Evolutionary conservation across 2,797 vertebrate species (phyloP).

Genomic region (Sebastes vulpes): DNA sequence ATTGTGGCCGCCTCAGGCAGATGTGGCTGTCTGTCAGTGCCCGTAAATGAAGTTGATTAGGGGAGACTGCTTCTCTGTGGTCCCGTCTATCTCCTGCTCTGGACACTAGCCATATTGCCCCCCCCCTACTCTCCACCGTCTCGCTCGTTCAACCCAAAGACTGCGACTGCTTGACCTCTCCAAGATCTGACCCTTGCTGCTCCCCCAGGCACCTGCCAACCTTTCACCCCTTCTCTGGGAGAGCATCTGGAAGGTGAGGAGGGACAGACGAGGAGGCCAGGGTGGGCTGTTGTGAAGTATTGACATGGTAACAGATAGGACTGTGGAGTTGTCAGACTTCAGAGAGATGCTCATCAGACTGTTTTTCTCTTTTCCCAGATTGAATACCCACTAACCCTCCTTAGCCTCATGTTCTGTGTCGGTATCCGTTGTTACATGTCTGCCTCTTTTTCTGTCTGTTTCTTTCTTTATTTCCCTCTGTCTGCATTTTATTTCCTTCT

Average conservation of each 20-base stretch:
- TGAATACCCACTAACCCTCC: constrained; percentile 32
- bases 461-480: constrained; percentile 4
- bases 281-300: constrained; percentile 57
- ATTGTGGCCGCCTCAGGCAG: constrained; percentile 54
- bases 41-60: constrained; percentile 68
- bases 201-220: constrained; percentile 84
- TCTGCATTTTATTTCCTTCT: constrained; percentile 33
- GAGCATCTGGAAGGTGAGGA: constrained; percentile 77
- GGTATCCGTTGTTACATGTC: constrained; percentile 21
- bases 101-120: constrained; percentile 58
- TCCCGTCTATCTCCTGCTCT: constrained; percentile 30
- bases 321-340: constrained; percentile 54
- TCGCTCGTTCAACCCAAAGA: neutral
- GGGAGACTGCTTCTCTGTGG: constrained; percentile 49
- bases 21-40: constrained; percentile 49
- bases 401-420: constrained; percentile 18
- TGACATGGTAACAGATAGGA: constrained; percentile 73
- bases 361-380: constrained; percentile 52
- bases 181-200: constrained; percentile 74
- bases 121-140: neutral
- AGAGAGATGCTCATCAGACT: constrained; percentile 33
- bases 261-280: constrained; percentile 36
- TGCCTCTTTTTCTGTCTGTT: constrained; percentile 9
- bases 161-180: constrained; percentile 59
- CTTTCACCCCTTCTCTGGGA: constrained; percentile 76